phyloP scores from a whole-genome alignment of 2,113 vertebrate species.

The Clarias magur region DNA sequence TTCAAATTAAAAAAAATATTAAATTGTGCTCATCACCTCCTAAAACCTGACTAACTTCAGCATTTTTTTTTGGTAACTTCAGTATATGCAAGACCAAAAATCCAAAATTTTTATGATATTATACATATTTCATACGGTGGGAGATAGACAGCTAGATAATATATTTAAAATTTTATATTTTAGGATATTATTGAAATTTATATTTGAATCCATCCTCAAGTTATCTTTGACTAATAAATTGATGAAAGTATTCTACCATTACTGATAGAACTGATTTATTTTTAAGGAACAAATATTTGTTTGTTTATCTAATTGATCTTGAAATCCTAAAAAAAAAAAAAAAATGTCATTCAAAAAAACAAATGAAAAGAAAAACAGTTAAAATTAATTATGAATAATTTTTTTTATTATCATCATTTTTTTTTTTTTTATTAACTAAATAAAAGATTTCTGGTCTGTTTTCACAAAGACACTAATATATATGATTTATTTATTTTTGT shows the following conservation, averaged over 20 bases:
- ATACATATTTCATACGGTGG: neutral
- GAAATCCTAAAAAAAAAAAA: too few relatives aligned
- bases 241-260: neutral
- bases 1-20: neutral
- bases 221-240: neutral
- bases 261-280: neutral
- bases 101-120: neutral
- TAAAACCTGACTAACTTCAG: neutral
- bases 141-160: neutral
- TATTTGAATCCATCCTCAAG: neutral
- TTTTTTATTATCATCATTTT: neutral
- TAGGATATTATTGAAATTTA: neutral
- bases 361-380: too few relatives aligned
- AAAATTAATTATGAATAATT: too few relatives aligned
- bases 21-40: neutral
- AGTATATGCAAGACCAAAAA: neutral
- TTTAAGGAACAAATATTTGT: too few relatives aligned
- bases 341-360: too few relatives aligned
- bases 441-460: neutral
- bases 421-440: neutral
- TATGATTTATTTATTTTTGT: neutral
- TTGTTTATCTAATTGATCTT: too few relatives aligned
- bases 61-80: neutral
- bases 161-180: neutral
- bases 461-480: neutral